phyloP scores from a whole-genome alignment of 1,140 invertebrate genomes.

The Diabrotica virgifera region DNA sequence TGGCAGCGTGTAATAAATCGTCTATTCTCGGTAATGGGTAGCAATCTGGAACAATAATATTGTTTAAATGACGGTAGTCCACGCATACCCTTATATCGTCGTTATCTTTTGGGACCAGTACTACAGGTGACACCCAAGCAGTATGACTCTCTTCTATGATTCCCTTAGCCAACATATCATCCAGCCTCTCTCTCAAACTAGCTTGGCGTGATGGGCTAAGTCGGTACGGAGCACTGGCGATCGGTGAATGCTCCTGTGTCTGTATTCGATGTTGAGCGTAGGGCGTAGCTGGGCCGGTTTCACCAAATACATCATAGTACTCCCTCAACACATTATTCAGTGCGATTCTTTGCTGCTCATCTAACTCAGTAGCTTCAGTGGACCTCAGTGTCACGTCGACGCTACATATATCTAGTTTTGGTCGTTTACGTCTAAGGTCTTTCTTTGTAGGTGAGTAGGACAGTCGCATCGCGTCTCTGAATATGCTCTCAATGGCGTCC shows the following conservation, averaged over 20 bases:
- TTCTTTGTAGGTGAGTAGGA: too few relatives aligned
- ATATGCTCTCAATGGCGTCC: too few relatives aligned
- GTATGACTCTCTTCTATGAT: slow-evolving; percentile 47
- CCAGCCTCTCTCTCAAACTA: slow-evolving; percentile 19
- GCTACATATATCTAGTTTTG: too few relatives aligned
- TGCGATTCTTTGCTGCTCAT: too few relatives aligned
- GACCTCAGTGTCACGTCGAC: too few relatives aligned
- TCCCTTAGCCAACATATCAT: slow-evolving; percentile 38
- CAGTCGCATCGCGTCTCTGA: too few relatives aligned
- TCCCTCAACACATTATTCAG: too few relatives aligned
- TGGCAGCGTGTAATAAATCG: slow-evolving; percentile 48
- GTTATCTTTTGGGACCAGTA: slow-evolving; percentile 53
- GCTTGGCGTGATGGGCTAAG: slow-evolving; percentile 6
- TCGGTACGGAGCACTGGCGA: slow-evolving; percentile 30
- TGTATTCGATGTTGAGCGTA: slow-evolving; percentile 34
- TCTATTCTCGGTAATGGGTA: slow-evolving; percentile 57
- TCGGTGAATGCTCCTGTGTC: slow-evolving; percentile 36
- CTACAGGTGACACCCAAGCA: slow-evolving; percentile 51
- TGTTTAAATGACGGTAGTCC: slow-evolving; percentile 49
- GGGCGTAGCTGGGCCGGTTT: slow-evolving; percentile 27
- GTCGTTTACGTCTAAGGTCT: too few relatives aligned
- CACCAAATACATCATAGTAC: too few relatives aligned
- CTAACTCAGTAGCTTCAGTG: too few relatives aligned
- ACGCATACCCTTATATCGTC: slow-evolving; percentile 46
- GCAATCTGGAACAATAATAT: slow-evolving; percentile 38